Conservation (phyloP, 2,113 vertebrate genomes). For the Phrynosoma platyrhinos region DNA sequence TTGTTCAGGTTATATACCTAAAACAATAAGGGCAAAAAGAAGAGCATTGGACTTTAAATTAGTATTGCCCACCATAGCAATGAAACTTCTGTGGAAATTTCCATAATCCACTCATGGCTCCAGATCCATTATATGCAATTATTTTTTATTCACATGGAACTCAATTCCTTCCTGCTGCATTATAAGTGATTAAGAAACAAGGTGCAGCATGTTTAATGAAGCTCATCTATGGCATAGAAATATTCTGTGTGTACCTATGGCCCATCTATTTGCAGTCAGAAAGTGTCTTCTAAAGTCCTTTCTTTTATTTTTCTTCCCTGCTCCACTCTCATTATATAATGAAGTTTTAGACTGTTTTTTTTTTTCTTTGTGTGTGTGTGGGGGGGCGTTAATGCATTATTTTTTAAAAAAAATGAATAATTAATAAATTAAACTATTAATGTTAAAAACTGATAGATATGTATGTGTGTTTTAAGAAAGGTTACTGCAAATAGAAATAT, state of each 20-base stretch:
- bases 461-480: not conserved
- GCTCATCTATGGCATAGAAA: not conserved
- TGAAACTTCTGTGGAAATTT: conserved; percentile 65
- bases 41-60: conserved; percentile 62
- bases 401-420: too few relatives aligned
- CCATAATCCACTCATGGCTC: conserved; percentile 69
- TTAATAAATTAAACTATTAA: too few relatives aligned
- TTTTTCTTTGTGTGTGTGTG: not conserved
- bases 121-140: conserved; percentile 75
- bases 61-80: conserved; percentile 64
- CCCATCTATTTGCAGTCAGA: conserved; percentile 5
- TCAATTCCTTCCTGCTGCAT: conserved; percentile 41
- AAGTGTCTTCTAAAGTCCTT: not conserved
- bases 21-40: conserved; percentile 66
- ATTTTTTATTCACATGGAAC: conserved; percentile 66
- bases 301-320: not conserved
- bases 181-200: conserved; percentile 44
- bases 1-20: conserved; percentile 25
- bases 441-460: too few relatives aligned
- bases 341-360: not conserved
- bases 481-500: not conserved
- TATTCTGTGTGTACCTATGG: not conserved
- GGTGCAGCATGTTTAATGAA: conserved; percentile 21
- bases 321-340: not conserved
- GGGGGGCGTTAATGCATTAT: too few relatives aligned